phyloP scores from a whole-genome alignment of 2,797 vertebrate genomes.

The Parambassis ranga region DNA sequence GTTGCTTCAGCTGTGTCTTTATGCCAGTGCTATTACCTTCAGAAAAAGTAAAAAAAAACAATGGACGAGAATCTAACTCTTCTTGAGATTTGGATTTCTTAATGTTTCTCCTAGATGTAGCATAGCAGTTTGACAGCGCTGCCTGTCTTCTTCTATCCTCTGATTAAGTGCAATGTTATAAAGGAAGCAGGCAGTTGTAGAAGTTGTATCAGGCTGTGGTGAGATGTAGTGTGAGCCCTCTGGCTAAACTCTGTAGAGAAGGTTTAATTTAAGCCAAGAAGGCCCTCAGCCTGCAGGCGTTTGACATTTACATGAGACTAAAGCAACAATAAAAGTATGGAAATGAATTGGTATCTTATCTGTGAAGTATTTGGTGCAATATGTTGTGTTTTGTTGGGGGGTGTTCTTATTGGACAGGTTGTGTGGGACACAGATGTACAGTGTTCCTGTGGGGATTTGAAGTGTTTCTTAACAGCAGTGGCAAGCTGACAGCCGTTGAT shows the following conservation, averaged over 20 bases:
- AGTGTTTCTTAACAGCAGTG: constrained; percentile 21
- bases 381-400: constrained; percentile 18
- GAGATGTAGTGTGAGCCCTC: constrained; percentile 39
- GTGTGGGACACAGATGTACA: constrained; percentile 16
- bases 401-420: constrained; percentile 12
- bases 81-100: background rate
- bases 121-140: constrained; percentile 3
- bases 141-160: constrained; percentile 10
- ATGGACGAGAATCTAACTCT: too few species aligned
- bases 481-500: constrained; percentile 19
- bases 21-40: background rate
- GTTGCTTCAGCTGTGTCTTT: background rate
- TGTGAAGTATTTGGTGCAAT: constrained; percentile 32
- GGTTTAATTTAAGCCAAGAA: constrained; percentile 50
- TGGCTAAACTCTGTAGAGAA: constrained; percentile 51
- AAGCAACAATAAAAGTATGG: constrained; percentile 21
- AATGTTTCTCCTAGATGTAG: background rate
- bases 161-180: constrained; percentile 55
- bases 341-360: constrained; percentile 26
- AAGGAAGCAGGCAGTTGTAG: constrained; percentile 14
- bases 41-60: constrained; percentile 2
- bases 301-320: constrained; percentile 53
- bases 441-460: constrained; percentile 16
- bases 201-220: constrained; percentile 28
- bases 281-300: constrained; percentile 27